Evolutionary conservation across 1,140 invertebrate species (phyloP).

Genomic region (Sinella curviseta): DNA sequence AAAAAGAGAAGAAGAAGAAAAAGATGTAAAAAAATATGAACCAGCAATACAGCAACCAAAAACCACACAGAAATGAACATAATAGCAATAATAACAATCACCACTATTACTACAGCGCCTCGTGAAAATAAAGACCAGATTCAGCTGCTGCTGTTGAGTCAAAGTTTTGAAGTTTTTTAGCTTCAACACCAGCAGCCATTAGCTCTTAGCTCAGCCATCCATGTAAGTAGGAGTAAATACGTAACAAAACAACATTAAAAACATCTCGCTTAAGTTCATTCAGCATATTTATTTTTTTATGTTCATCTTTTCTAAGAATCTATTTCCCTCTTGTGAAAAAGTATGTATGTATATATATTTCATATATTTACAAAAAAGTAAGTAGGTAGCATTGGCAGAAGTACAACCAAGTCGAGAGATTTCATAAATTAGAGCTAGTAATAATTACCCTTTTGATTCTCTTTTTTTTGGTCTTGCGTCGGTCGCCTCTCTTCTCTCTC

Average conservation of each 20-base stretch:
- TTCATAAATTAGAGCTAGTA: slow-evolving; percentile 14
- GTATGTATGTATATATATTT: not conserved
- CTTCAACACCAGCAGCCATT: too few relatives aligned
- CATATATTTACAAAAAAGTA: not conserved
- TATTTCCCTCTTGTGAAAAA: not conserved
- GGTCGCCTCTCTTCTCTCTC: too few relatives aligned
- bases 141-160: not conserved
- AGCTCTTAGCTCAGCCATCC: too few relatives aligned
- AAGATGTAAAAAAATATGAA: not conserved
- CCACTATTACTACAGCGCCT: not conserved
- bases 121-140: not conserved
- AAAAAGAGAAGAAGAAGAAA: not conserved
- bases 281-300: not conserved
- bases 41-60: too few relatives aligned
- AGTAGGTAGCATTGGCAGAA: not conserved
- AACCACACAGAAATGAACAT: not conserved
- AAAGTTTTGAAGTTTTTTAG: not conserved
- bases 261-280: not conserved
- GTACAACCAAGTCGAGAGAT: not conserved
- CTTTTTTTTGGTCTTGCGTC: too few relatives aligned
- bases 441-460: too few relatives aligned
- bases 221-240: not conserved
- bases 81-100: not conserved
- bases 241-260: not conserved
- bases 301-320: slow-evolving; percentile 1